These are phyloP conservation scores for Heloderma charlesbogerti DNA, from an alignment of 2,113 vertebrate species.

Conservation along the genomic window DNA sequence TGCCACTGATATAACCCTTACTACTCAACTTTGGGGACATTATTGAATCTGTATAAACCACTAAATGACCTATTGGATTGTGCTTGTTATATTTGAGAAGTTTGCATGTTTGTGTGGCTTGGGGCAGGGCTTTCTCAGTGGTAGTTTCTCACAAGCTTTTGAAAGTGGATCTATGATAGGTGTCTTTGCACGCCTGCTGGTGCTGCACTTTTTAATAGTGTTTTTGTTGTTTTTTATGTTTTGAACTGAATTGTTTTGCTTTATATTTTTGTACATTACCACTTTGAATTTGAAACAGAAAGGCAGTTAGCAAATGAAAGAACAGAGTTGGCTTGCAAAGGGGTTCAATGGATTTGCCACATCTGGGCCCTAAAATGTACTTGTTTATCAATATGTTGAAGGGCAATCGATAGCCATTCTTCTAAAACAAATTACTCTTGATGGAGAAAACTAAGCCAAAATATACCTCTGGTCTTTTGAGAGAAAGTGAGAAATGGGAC, in stretches of 20 bases:
- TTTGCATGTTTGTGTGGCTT: background rate
- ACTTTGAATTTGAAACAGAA: background rate
- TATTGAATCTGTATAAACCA: background rate
- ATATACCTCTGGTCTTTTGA: background rate
- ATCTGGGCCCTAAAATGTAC: background rate
- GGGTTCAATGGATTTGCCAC: background rate
- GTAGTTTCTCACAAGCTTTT: background rate
- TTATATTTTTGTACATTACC: background rate
- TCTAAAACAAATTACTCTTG: background rate
- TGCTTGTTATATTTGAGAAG: background rate
- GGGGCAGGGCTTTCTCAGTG: background rate
- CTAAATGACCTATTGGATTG: background rate
- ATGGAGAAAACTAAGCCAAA: background rate
- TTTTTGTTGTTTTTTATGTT: background rate
- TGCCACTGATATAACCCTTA: background rate
- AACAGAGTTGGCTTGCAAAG: background rate
- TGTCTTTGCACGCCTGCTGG: background rate
- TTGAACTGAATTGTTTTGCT: background rate
- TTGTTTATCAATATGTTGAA: background rate
- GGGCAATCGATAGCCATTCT: background rate
- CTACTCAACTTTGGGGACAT: background rate
- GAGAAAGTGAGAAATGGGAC: background rate
- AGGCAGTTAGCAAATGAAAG: background rate
- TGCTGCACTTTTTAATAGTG: background rate
- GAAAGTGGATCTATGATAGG: background rate